phyloP scores from a whole-genome alignment of 2,888 invertebrate species.

The Cosmorhoe ocellata region DNA sequence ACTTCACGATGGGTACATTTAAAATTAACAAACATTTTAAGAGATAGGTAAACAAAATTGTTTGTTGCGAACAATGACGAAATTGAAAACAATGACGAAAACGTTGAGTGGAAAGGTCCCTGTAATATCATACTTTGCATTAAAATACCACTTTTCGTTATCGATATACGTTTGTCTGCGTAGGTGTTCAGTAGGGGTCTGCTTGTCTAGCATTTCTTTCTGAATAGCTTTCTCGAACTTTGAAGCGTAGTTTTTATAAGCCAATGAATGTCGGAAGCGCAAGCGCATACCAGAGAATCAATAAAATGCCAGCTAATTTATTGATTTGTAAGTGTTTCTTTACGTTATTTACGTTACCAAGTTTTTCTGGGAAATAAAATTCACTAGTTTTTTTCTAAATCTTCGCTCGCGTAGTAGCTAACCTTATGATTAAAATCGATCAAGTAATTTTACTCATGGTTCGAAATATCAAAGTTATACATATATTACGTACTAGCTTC shows the following conservation, averaged over 20 bases:
- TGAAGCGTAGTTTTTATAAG: conserved; percentile 10
- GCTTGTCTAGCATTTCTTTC: conserved; percentile 13
- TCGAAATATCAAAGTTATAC: too few species aligned
- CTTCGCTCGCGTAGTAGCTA: not conserved
- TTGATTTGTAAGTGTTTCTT: conserved; percentile 16
- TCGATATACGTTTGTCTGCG: conserved; percentile 1
- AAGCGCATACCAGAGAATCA: conserved; percentile 8
- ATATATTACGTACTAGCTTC: too few species aligned
- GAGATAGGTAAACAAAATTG: too few species aligned
- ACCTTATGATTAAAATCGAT: too few species aligned
- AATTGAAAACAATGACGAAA: too few species aligned
- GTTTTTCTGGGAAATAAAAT: not conserved
- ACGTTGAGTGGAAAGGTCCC: too few species aligned
- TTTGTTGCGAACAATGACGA: too few species aligned
- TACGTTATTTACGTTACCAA: conserved; percentile 1
- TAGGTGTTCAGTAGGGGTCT: conserved; percentile 3
- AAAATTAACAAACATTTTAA: too few species aligned
- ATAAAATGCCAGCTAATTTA: conserved; percentile 17
- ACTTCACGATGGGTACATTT: too few species aligned
- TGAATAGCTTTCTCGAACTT: conserved; percentile 7
- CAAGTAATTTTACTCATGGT: too few species aligned
- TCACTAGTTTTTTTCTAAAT: not conserved
- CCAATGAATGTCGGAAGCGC: conserved; percentile 14
- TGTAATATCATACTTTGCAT: too few species aligned
- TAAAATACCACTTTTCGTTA: not conserved